Conservation (phyloP, 2,797 vertebrate genomes). For the Masticophis lateralis region DNA sequence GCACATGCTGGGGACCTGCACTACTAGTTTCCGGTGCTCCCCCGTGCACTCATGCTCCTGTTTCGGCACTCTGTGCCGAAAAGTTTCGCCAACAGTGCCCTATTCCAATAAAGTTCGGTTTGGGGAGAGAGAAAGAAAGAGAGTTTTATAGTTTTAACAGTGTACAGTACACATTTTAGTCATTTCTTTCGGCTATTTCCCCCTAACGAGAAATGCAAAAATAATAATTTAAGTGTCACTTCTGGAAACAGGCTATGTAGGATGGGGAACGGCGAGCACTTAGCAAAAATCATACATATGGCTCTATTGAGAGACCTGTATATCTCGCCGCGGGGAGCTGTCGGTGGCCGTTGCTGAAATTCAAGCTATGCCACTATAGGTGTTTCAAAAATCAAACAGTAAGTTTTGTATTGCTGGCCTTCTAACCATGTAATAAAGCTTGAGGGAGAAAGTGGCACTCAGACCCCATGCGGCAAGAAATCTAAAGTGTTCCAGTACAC, state of each 20-base stretch:
- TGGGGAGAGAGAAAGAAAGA: neutral
- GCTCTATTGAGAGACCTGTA: conserved; percentile 63
- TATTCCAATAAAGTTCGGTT: neutral
- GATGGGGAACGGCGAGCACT: conserved; percentile 60
- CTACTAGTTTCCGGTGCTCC: too few relatives aligned
- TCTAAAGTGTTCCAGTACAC: conserved; percentile 70
- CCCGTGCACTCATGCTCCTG: too few relatives aligned
- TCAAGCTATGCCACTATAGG: conserved; percentile 69
- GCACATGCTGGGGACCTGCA: too few relatives aligned
- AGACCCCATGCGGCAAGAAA: conserved; percentile 69
- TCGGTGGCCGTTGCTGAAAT: conserved; percentile 69
- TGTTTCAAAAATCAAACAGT: conserved; percentile 69
- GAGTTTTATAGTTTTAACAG: neutral
- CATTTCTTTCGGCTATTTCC: neutral
- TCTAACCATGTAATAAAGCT: conserved; percentile 73
- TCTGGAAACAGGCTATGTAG: conserved; percentile 18
- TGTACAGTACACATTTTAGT: neutral
- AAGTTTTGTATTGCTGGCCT: conserved; percentile 68
- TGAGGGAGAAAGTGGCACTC: conserved; percentile 67
- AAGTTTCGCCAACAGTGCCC: too few relatives aligned
- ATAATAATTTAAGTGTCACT: conserved; percentile 41
- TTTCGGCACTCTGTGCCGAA: too few relatives aligned
- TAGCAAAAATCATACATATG: conserved; percentile 61
- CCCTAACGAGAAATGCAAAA: neutral
- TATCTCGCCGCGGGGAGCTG: conserved; percentile 61